Evolutionary conservation across 1,140 invertebrate genomes (phyloP), one percentile per base, ranked within the genome.

Genomic region (Mya arenaria): DNA sequence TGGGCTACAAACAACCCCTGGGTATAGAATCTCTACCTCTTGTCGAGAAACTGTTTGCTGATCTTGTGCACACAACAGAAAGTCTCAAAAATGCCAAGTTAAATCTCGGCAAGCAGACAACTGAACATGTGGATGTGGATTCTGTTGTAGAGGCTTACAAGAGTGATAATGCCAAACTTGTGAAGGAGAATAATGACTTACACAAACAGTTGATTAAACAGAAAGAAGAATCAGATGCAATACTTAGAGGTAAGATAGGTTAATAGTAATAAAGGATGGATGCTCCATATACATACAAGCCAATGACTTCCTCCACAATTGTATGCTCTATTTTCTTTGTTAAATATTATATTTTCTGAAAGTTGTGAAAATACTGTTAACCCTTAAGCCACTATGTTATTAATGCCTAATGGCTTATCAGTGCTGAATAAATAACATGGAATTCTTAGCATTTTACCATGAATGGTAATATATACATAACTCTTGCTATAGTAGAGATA

Each of bases 21-120:
- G 94, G 95, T 8, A 88, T 95, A 28, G 96, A 97, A 85, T 95
- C 95, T 83, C 91, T 97, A 36, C 95, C 95, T 56, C 92, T 97
- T 73, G 95, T 97, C 82, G 95, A 97, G 93, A 95, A 94, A 90
- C 91, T 97, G 78, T 90, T 96, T 75, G 94, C 94, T 69, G 96
- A 97, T 93, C 93, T 97, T 65, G 92, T 97, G 71, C 95, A 96
- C 89, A 97, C 96, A 25, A 97, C 96, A 34, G 95, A 96, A 69
- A 96, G 95, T 89, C 92, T 97, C 36, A 95, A 96, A 87, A 95
- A 96, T 92, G 96, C 96, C 86, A 97, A 97, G 93, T 74, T 91
- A 58, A 86, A 89, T 44, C 66, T 86, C 36, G 82, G 85, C 8
- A 89, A 89, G 73, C 88, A 88, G 52, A 82, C 86, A 34, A 79